phyloP scores from a whole-genome alignment of 37 sponge, comb jelly and placozoan genomes.

The Bolinopsis microptera region DNA sequence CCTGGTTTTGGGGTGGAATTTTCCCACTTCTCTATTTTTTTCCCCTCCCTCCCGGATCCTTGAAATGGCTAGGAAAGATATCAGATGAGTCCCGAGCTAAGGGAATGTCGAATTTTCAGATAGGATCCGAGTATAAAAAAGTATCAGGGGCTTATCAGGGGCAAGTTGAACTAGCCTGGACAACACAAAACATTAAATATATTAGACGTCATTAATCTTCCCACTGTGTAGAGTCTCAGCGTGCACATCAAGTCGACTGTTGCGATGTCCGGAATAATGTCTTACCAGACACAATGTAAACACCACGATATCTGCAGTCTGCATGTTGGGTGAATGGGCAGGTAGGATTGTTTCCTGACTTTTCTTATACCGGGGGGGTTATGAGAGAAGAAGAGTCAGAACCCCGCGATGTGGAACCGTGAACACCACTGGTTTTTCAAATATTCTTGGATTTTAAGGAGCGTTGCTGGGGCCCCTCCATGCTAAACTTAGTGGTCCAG shows the following conservation, averaged over 20 bases:
- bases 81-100: slow-evolving; percentile 21
- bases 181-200: neutral
- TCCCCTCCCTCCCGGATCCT: neutral
- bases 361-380: neutral
- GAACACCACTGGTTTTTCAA: slow-evolving; percentile 4
- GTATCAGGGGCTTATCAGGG: neutral
- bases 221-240: slow-evolving; percentile 38
- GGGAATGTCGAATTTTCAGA: slow-evolving; percentile 19
- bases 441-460: slow-evolving; percentile 24
- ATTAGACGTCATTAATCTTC: neutral
- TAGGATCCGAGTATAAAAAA: neutral
- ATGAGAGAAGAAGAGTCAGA: neutral
- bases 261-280: neutral
- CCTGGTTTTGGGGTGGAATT: no score
- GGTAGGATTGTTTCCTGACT: neutral
- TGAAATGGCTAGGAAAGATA: neutral
- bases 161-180: neutral
- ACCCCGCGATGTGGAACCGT: slow-evolving; percentile 35
- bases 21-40: slow-evolving; percentile 26
- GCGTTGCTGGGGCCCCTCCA: neutral
- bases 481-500: slow-evolving; percentile 45
- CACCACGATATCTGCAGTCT: slow-evolving; percentile 4
- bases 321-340: slow-evolving; percentile 42
- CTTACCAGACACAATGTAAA: neutral
- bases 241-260: slow-evolving; percentile 29